Base-by-base conservation (phyloP, 2,797 vertebrate genomes). In the Sebastes alutus region DNA sequence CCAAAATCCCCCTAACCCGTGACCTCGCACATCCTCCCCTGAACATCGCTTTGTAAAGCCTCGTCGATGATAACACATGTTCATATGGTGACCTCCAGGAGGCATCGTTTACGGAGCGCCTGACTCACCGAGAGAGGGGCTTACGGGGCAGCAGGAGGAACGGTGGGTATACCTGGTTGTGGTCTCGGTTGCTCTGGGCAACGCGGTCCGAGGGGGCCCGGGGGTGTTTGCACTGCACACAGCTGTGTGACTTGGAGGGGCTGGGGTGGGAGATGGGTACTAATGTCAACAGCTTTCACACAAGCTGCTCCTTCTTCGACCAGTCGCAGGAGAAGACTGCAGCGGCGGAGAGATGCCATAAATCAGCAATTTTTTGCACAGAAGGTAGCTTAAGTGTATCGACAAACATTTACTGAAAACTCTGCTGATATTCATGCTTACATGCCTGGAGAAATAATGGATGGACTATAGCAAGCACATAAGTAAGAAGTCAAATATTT, bases 221-320 rank as follows among this genome's bases (percentile, higher is more conserved):
- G 13, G 13, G 35, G 82, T 95, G 87, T 96, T 96, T 95, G 92
- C 91, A 92, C 60, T 93, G 82, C 90, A 82, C 93, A 95, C 83
- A 83, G 87, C 85, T 91, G 90, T 95, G 94, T 84, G 93, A 95
- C 85, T 89, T 81, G 87, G 91, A 88, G 82, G 70, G 52, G 76
- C 70, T 76, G 83, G 29, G 59, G 68, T n/a, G 63, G 74, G 72
- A 76, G 87, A 82, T 75, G 84, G 79, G 81, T 68, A 81, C 66
- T 38, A 87, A 87, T 87, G 89, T 88, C 84, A 91, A 86, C 89
- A 90, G 42, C 74, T 70, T 70, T 83, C 68, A 77, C 77, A 92
- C 81, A 90, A 79, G 80, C 78, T 89, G 73, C 69, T 77, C 81
- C 89, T 90, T 91, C 83, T 88, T 88, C 52, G 0, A 72, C 10